phyloP scores from a whole-genome alignment of 2,888 invertebrate species.

The Fabriciana adippe region DNA sequence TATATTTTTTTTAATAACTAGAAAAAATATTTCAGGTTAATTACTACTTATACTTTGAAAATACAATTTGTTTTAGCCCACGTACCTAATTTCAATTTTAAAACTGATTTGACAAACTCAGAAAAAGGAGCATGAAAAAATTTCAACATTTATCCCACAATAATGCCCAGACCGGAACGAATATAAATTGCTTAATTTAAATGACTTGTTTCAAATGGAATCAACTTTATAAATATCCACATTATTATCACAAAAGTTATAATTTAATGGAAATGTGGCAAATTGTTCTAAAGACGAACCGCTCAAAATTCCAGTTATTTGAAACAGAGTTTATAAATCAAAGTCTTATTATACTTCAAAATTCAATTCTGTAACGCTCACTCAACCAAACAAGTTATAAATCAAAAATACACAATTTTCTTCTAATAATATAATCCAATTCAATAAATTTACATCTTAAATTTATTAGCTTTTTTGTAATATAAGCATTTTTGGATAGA shows the following conservation, averaged over 20 bases:
- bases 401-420: neutral
- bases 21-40: too few species aligned
- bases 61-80: neutral
- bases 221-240: constrained; percentile 24
- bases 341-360: constrained; percentile 1
- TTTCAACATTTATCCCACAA: constrained; percentile 30
- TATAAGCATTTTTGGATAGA: too few species aligned
- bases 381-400: too few species aligned
- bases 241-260: constrained; percentile 27
- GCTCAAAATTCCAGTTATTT: constrained; percentile 7
- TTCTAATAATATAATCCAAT: neutral
- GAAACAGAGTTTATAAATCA: constrained; percentile 9
- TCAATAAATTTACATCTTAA: neutral
- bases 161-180: constrained; percentile 35
- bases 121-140: constrained; percentile 34
- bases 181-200: constrained; percentile 43
- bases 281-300: constrained; percentile 20
- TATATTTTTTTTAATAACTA: neutral
- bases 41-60: too few species aligned
- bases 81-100: constrained; percentile 15
- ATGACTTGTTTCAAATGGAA: constrained; percentile 33
- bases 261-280: constrained; percentile 26
- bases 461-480: too few species aligned
- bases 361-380: constrained; percentile 2
- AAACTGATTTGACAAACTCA: constrained; percentile 33